Conservation (phyloP, 1,140 invertebrate genomes). For the Solenopsis invicta region DNA sequence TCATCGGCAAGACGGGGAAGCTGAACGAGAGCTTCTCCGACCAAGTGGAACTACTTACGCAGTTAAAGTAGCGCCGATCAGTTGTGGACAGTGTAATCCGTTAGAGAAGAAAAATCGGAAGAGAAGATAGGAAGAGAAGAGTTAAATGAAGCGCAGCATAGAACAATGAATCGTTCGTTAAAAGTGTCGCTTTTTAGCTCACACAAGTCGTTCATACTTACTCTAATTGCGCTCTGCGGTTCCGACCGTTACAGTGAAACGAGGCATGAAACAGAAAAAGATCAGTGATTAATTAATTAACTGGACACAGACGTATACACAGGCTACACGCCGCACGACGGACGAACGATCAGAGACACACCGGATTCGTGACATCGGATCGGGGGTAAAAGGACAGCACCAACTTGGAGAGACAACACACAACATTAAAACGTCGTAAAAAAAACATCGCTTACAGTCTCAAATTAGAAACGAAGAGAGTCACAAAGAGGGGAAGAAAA, state of each 20-base stretch:
- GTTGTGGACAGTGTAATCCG: slow-evolving; percentile 41
- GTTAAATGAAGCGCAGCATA: slow-evolving; percentile 65
- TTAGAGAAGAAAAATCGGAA: slow-evolving; percentile 73
- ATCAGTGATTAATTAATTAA: slow-evolving; percentile 70
- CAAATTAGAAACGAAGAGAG: slow-evolving; percentile 1
- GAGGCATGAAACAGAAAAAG: slow-evolving; percentile 87
- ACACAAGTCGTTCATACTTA: slow-evolving; percentile 86
- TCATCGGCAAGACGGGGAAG: slow-evolving; percentile 17
- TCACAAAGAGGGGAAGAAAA: neutral
- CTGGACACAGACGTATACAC: slow-evolving; percentile 9
- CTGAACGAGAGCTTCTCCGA: slow-evolving; percentile 1
- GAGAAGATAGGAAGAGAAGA: slow-evolving; percentile 71
- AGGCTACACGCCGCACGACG: slow-evolving; percentile 19
- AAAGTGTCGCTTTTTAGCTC: slow-evolving; percentile 52
- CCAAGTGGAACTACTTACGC: slow-evolving; percentile 68
- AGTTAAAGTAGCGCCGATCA: slow-evolving; percentile 62
- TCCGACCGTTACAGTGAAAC: slow-evolving; percentile 80
- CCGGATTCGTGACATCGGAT: slow-evolving; percentile 13
- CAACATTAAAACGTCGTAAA: slow-evolving; percentile 20
- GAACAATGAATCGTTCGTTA: slow-evolving; percentile 52
- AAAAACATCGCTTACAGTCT: slow-evolving; percentile 4
- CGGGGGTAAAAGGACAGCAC: slow-evolving; percentile 14
- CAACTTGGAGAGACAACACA: slow-evolving; percentile 34
- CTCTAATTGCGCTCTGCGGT: slow-evolving; percentile 89
- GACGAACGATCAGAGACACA: neutral